Conservation (phyloP, 2,797 vertebrate genomes). For the Propithecus perrieri region DNA sequence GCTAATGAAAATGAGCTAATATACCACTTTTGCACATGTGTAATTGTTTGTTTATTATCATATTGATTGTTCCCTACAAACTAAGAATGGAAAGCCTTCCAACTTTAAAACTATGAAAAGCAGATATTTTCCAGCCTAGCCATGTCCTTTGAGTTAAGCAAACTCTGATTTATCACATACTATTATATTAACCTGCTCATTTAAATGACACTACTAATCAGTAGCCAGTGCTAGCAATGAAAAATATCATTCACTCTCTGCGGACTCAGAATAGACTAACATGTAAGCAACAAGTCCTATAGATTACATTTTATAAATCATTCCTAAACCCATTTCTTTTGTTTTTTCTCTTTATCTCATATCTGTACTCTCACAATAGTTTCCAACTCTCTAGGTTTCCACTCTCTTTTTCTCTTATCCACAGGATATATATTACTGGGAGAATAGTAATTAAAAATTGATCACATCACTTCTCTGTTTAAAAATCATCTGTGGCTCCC, state of each 20-base stretch:
- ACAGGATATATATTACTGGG: background rate
- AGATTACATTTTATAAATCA: background rate
- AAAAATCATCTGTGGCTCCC: background rate
- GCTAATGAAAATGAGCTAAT: background rate
- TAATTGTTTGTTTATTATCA: background rate
- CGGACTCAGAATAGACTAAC: background rate
- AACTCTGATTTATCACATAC: background rate
- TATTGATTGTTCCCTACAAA: background rate
- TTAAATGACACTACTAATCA: conserved; percentile 29
- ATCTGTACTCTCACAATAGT: background rate
- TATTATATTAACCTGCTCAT: background rate
- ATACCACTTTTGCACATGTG: background rate
- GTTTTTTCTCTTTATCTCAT: background rate
- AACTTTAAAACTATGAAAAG: background rate
- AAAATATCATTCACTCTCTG: background rate
- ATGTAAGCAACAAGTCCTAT: background rate
- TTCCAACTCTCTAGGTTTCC: background rate
- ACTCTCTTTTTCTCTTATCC: background rate
- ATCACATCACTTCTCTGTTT: background rate
- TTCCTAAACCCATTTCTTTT: background rate
- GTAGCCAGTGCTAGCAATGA: background rate
- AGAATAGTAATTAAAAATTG: conserved; percentile 10
- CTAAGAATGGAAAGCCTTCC: background rate
- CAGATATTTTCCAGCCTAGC: background rate
- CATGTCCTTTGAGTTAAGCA: background rate